Base-by-base conservation (phyloP, 64 coral and sea anemone genomes). In the Montipora efflorescens region DNA sequence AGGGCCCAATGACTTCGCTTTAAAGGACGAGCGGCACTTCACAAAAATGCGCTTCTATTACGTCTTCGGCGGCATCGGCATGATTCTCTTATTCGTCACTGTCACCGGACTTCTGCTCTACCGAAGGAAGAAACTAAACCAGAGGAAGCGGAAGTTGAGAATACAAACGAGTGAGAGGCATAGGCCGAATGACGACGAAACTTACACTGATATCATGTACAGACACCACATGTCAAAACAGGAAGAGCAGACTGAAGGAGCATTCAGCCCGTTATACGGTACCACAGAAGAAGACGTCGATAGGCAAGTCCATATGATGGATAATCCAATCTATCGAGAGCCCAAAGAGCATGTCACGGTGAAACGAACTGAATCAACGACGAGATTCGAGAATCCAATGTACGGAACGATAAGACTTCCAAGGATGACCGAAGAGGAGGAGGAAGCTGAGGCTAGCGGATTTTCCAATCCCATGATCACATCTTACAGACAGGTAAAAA, bases 311-410 rank as follows among this genome's bases (percentile, higher is more conserved):
- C 22, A 48, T 8, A 61, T 92, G 74, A 21, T 43, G 8, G 90
- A 92, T 18, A 92, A 92, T 18, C 73, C 90, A 5, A 23, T 92
- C 44, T 92, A 92, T 16, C 45, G 47, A 23, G 75, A 57, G 59
- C 90, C 90, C 45, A 68, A 82, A 4, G 48, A 5, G 0, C 18
- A 11, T 5, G n/a, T 20, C 5, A 58, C 49, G 18, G 80, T 64
- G 2, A 74, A 74, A 22, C 82, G n/a, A 50, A 3, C 62, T 3
- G 82, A 86, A 20, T 70, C 82, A 11, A 19, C 82, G 4, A 48
- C 10, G 47, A 66, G 82, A 3, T 86, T 86, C 71, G 44, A 70
- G 0, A 86, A 86, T 71, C 82, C 82, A 50, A 86, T 86, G 82
- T 86, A 86, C 47, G 3, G 36, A 16, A 18, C 45, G 0, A 48